phyloP scores from a whole-genome alignment of 2,888 invertebrate species.

The Petrolisthes manimaculis region DNA sequence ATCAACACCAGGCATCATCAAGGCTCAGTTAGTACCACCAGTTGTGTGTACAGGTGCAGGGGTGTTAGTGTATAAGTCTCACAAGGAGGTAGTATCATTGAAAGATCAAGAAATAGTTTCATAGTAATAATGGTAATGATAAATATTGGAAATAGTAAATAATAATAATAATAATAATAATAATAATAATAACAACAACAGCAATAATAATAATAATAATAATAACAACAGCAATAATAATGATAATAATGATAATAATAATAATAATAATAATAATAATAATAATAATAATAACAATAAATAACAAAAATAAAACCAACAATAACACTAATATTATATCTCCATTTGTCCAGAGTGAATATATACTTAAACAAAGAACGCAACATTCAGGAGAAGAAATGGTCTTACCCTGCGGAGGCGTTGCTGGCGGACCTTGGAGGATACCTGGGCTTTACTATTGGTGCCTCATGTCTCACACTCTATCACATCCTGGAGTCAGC shows the following conservation, averaged over 20 bases:
- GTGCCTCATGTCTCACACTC: neutral
- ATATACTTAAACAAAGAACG: neutral
- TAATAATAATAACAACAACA: no score
- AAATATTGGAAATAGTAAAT: neutral
- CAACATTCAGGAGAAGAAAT: neutral
- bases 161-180: neutral
- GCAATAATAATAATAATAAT: no score
- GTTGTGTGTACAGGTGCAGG: no score
- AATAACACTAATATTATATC: neutral
- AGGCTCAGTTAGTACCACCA: neutral
- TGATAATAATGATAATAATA: neutral
- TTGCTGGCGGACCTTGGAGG: conserved; percentile 2
- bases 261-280: neutral
- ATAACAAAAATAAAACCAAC: no score
- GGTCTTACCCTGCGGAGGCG: neutral
- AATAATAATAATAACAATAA: neutral
- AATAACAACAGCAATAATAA: no score
- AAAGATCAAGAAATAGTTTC: no score
- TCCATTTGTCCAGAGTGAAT: neutral
- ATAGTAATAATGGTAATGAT: no score
- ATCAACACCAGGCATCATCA: neutral
- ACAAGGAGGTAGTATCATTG: no score
- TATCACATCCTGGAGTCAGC: neutral
- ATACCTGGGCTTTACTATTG: neutral
- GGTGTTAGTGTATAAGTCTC: no score